phyloP scores from a whole-genome alignment of 2,797 vertebrate genomes.

The Mareca strepera region DNA sequence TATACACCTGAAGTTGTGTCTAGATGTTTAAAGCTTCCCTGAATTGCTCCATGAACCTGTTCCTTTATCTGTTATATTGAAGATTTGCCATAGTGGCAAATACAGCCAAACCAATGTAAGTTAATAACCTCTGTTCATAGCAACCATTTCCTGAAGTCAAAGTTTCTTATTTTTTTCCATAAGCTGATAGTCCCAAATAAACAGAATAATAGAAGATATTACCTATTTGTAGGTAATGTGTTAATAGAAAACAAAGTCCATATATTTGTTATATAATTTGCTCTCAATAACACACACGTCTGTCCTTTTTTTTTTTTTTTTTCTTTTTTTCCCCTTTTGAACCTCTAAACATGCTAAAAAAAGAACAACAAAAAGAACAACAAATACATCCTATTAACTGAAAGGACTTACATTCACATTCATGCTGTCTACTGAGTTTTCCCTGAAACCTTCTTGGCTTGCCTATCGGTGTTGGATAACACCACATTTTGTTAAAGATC shows the following conservation, averaged over 20 bases:
- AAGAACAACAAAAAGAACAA: neutral
- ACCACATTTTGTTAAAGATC: slow-evolving; percentile 80
- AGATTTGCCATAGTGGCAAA: neutral
- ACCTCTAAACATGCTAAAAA: neutral
- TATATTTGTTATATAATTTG: neutral
- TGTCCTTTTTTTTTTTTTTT: neutral
- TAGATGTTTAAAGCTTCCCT: neutral
- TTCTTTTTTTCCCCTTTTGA: neutral
- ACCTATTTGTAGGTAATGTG: neutral
- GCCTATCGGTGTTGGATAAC: slow-evolving; percentile 72
- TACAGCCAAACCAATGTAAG: neutral
- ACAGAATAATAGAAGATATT: neutral
- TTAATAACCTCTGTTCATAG: rapidly evolving
- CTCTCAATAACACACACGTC: neutral
- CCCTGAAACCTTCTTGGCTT: slow-evolving; percentile 72
- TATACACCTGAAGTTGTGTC: neutral
- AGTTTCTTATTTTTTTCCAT: neutral
- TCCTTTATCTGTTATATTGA: neutral
- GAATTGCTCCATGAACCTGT: neutral
- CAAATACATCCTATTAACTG: slow-evolving; percentile 47
- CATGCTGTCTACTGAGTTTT: slow-evolving; percentile 60
- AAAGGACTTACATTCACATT: slow-evolving; percentile 37
- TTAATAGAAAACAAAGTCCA: neutral
- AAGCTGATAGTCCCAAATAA: neutral
- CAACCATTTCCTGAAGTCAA: neutral